A percentile compares a stretch with the other conserved stretches of the same genome.
These are phyloP conservation scores for Parnassius glacialis DNA, from an alignment of 2,888 invertebrate species.

Conservation along the genomic window DNA sequence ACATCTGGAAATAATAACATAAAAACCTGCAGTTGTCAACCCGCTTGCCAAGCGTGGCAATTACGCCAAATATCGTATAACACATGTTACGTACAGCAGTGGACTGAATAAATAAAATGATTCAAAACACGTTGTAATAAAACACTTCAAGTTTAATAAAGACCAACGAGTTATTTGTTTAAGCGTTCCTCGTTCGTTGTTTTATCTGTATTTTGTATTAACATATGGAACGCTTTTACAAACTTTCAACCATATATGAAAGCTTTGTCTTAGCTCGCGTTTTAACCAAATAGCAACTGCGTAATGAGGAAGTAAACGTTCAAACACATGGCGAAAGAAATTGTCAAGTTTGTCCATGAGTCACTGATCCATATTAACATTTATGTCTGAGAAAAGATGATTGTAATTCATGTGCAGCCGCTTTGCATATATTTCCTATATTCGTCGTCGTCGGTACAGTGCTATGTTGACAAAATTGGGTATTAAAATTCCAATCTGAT, in stretches of 20 bases:
- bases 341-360: not conserved
- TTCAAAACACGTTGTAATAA: not conserved
- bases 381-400: not conserved
- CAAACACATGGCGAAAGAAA: not conserved
- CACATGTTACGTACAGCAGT: no score
- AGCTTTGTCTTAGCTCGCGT: not conserved
- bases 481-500: slow-evolving; percentile 51
- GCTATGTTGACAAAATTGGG: slow-evolving; percentile 18
- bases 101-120: not conserved
- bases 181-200: not conserved
- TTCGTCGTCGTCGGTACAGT: not conserved
- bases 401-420: not conserved
- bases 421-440: not conserved
- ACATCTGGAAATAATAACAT: no score
- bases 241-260: not conserved
- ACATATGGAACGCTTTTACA: not conserved
- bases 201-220: not conserved
- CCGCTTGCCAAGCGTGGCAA: no score
- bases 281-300: not conserved
- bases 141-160: slow-evolving; percentile 4
- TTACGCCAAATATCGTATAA: no score
- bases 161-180: not conserved
- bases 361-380: not conserved
- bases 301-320: not conserved
- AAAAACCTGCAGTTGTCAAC: no score